Evolutionary conservation across 2,797 vertebrate species (phyloP).

Genomic region (Oreochromis mossambicus): DNA sequence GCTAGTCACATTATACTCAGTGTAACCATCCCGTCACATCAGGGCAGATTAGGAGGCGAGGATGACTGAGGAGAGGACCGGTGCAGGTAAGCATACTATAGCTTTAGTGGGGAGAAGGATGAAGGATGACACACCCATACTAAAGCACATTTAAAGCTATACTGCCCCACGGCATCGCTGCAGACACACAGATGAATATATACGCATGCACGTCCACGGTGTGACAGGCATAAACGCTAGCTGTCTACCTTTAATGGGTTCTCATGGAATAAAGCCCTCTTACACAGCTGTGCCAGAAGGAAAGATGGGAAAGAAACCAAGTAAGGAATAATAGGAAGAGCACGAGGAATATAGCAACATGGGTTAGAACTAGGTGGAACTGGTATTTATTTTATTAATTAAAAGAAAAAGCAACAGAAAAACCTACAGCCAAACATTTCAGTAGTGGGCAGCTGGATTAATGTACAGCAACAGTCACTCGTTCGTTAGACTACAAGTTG

Average conservation of each 20-base stretch:
- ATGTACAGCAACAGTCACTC: not conserved
- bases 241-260: conserved; percentile 18
- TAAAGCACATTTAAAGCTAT: not conserved
- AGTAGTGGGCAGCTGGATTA: not conserved
- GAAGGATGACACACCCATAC: not conserved
- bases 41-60: not conserved
- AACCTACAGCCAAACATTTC: not conserved
- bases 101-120: not conserved
- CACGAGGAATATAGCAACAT: not conserved
- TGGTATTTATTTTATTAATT: not conserved
- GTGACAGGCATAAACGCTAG: not conserved
- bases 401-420: not conserved
- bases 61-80: not conserved
- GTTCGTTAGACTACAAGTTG: not conserved
- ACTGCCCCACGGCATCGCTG: not conserved
- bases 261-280: conserved; percentile 23
- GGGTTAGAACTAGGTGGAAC: not conserved
- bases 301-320: not conserved
- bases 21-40: not conserved
- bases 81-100: conserved; percentile 6
- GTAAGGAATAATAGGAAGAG: not conserved
- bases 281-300: not conserved
- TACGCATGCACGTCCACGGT: not conserved
- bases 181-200: not conserved
- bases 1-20: not conserved